Evolutionary conservation across 2,797 vertebrate genomes (phyloP).

Genomic region (Fistularia tabacaria): DNA sequence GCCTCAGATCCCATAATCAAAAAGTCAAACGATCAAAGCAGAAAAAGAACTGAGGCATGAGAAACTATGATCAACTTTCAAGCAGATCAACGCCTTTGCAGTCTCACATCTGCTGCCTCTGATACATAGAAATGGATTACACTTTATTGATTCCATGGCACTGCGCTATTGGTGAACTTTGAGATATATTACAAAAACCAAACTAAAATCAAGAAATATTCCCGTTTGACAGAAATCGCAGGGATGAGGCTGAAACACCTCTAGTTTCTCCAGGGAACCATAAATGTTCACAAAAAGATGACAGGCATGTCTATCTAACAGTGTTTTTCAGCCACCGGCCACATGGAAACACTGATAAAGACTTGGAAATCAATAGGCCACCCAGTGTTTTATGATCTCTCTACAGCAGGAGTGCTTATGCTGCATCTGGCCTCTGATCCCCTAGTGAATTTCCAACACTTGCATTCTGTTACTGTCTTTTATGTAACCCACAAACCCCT

Average conservation of each 20-base stretch:
- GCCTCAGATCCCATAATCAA: neutral
- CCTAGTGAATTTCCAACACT: constrained; percentile 59
- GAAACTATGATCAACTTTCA: constrained; percentile 1
- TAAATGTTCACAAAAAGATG: constrained; percentile 65
- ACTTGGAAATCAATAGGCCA: constrained; percentile 63
- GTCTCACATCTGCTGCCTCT: constrained; percentile 7
- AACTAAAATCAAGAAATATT: constrained; percentile 31
- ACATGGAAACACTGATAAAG: constrained; percentile 63
- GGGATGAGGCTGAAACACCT: constrained; percentile 19
- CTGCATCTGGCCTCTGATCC: constrained; percentile 65
- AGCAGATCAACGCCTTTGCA: constrained; percentile 6
- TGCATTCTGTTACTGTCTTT: constrained; percentile 46
- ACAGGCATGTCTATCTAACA: constrained; percentile 47
- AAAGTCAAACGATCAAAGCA: neutral
- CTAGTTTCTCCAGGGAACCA: constrained; percentile 42
- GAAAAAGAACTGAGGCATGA: neutral
- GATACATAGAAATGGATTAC: constrained; percentile 24
- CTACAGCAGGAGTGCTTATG: constrained; percentile 62
- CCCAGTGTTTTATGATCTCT: constrained; percentile 69
- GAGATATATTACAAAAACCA: constrained; percentile 24
- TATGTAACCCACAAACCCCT: constrained; percentile 45
- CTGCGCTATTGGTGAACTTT: constrained; percentile 11
- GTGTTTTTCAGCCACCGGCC: constrained; percentile 51
- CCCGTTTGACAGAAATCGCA: constrained; percentile 11
- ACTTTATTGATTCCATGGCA: constrained; percentile 18